Evolutionary conservation across 2,888 invertebrate genomes (phyloP).

Genomic region (Latrodectus elegans): DNA sequence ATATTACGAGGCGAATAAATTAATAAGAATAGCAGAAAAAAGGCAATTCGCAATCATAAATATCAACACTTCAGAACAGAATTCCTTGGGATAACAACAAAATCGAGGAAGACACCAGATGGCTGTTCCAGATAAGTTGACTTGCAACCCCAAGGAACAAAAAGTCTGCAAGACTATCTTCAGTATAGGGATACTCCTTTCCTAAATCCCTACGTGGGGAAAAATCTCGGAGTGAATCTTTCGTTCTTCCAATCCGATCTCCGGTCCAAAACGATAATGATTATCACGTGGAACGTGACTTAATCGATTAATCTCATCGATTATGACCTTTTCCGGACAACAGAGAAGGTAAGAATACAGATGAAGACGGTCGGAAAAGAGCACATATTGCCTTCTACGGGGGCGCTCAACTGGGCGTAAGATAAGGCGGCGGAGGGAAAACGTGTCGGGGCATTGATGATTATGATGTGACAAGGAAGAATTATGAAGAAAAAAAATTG

Average conservation of each 20-base stretch:
- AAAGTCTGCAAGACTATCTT: background rate
- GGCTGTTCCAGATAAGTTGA: background rate
- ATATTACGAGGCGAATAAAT: too few relatives aligned
- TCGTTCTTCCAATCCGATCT: conserved; percentile 33
- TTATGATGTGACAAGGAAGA: conserved; percentile 27
- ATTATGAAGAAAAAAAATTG: background rate
- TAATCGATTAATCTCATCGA: conserved; percentile 65
- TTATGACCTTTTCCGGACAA: conserved; percentile 55
- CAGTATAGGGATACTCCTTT: background rate
- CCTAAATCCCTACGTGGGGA: background rate
- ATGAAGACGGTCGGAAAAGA: conserved; percentile 7
- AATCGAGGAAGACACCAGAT: too few relatives aligned
- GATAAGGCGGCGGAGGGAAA: conserved; percentile 6
- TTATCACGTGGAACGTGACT: conserved; percentile 62
- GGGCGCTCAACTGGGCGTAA: conserved; percentile 17
- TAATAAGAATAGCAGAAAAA: too few relatives aligned
- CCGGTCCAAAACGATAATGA: conserved; percentile 49
- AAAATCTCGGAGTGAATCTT: conserved; percentile 35
- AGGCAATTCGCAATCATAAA: too few relatives aligned
- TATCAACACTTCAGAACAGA: too few relatives aligned
- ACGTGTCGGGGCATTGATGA: conserved; percentile 17
- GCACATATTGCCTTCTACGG: conserved; percentile 17
- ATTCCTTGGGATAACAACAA: too few relatives aligned
- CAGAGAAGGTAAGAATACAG: conserved; percentile 39
- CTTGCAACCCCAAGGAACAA: background rate